Evolutionary conservation across 2,888 invertebrate species (phyloP).

Genomic region (Cryptophagus acutangulus): DNA sequence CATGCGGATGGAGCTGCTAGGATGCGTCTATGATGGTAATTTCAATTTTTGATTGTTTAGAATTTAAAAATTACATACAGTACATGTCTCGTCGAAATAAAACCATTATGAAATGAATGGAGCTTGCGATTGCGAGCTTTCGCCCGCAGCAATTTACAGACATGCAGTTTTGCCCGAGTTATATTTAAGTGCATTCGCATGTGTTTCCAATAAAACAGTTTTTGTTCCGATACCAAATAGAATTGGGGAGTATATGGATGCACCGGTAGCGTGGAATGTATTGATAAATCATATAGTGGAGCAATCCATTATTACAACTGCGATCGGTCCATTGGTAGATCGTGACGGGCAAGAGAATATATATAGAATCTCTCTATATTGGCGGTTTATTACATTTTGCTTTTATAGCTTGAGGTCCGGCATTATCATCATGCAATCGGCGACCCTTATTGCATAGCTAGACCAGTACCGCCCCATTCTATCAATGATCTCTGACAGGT

Average conservation of each 20-base stretch:
- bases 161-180: too few relatives aligned
- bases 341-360: constrained; percentile 31
- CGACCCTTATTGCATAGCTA: constrained; percentile 21
- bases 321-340: constrained; percentile 20
- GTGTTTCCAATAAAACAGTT: constrained; percentile 19
- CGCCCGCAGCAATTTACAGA: constrained; percentile 11
- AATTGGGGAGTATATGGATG: constrained; percentile 17
- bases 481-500: constrained; percentile 21
- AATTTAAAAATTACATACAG: not conserved
- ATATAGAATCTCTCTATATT: constrained; percentile 28
- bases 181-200: constrained; percentile 17
- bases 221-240: constrained; percentile 15
- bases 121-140: constrained; percentile 12
- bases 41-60: too few relatives aligned
- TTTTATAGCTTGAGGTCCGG: constrained; percentile 26
- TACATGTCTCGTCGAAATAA: too few relatives aligned
- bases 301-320: constrained; percentile 33
- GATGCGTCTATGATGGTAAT: constrained; percentile 66
- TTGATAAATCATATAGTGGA: constrained; percentile 29
- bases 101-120: constrained; percentile 6
- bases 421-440: constrained; percentile 26
- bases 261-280: constrained; percentile 19
- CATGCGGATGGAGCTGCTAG: constrained; percentile 68
- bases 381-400: constrained; percentile 34
- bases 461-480: constrained; percentile 17